phyloP scores from a whole-genome alignment of 2,113 vertebrate genomes.

The Melanerpes formicivorus region DNA sequence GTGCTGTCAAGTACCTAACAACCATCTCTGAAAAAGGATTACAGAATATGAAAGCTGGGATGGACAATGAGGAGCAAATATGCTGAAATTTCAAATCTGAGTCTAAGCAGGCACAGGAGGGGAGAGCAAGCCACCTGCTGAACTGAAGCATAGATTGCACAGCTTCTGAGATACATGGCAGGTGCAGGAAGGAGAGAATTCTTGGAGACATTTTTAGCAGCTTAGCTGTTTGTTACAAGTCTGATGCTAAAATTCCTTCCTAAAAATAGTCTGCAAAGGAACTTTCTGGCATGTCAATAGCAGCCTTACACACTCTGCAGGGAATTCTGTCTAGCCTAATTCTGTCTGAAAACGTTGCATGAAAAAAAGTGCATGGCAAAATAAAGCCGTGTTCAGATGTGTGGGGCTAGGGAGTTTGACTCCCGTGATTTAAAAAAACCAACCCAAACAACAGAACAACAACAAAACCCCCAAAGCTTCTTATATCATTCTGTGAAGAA shows the following conservation, averaged over 20 bases:
- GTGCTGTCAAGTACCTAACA: neutral
- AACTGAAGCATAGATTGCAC: neutral
- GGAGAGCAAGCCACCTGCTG: neutral
- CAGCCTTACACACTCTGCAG: neutral
- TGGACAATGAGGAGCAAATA: neutral
- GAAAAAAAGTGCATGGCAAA: neutral
- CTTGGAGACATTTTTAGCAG: neutral
- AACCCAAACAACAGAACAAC: neutral
- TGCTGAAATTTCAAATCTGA: neutral
- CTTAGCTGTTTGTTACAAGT: neutral
- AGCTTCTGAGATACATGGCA: neutral
- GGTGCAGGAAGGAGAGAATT: neutral
- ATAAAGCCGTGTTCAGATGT: neutral
- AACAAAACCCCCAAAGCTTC: neutral
- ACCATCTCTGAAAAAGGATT: neutral
- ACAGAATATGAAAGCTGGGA: neutral
- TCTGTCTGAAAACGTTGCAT: neutral
- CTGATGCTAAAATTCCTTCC: neutral
- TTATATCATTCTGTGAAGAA: neutral
- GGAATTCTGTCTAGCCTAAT: neutral
- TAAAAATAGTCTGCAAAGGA: conserved; percentile 19
- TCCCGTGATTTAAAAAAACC: neutral
- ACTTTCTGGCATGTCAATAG: conserved; percentile 14
- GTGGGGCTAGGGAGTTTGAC: neutral
- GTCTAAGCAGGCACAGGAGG: neutral